A percentile compares a stretch with the other conserved stretches of the same genome.
phyloP scores from a whole-genome alignment of 2,113 vertebrate genomes.

The Phalacrocorax brasilianus region DNA sequence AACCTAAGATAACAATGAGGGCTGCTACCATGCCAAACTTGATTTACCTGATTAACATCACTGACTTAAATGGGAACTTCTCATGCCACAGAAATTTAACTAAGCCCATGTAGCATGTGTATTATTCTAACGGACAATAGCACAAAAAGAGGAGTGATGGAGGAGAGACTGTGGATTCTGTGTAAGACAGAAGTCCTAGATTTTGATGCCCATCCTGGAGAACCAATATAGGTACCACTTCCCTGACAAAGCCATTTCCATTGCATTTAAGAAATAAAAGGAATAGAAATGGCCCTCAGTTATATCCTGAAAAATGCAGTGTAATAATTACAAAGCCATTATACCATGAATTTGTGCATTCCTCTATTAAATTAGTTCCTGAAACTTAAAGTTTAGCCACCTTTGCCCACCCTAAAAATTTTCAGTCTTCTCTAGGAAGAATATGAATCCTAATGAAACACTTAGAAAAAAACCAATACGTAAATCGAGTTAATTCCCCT shows the following conservation, averaged over 20 bases:
- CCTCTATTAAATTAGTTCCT: neutral
- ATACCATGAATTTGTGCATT: neutral
- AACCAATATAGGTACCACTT: neutral
- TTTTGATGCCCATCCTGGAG: neutral
- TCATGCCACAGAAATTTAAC: neutral
- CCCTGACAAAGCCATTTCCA: neutral
- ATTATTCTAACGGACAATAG: neutral
- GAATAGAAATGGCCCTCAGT: neutral
- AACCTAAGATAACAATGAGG: neutral
- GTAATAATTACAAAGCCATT: neutral
- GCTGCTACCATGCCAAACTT: neutral
- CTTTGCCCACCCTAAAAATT: neutral
- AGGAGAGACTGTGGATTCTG: neutral
- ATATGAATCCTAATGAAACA: conserved; percentile 41
- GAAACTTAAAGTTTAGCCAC: neutral
- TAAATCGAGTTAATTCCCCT: conserved; percentile 28
- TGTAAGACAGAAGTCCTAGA: neutral
- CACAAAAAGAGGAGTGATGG: neutral
- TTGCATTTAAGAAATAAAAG: neutral
- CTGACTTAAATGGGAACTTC: neutral
- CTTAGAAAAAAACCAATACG: conserved; percentile 17
- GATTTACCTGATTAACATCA: neutral
- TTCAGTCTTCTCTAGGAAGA: neutral
- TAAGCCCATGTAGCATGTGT: neutral
- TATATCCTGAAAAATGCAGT: neutral